Conservation (phyloP, 2,113 vertebrate genomes). For the Emberiza fucata region DNA sequence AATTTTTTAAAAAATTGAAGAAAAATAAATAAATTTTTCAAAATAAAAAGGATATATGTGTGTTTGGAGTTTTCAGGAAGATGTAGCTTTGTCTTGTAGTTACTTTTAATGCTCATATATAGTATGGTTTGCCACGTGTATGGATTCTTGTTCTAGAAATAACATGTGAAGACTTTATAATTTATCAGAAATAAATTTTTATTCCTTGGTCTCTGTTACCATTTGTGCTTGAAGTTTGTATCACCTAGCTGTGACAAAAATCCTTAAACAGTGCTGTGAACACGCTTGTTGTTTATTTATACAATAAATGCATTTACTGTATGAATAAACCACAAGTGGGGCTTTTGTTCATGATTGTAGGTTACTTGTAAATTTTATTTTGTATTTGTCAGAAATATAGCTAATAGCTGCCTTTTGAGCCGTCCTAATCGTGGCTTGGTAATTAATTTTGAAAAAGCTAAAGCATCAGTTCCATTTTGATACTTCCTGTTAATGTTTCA, state of each 20-base stretch:
- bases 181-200: background rate
- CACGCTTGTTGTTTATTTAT: background rate
- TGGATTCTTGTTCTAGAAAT: background rate
- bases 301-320: background rate
- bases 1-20: background rate
- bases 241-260: background rate
- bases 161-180: background rate
- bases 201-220: background rate
- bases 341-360: background rate
- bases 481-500: background rate
- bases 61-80: background rate
- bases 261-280: background rate
- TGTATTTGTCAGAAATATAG: background rate
- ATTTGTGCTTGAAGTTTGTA: background rate
- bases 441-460: background rate
- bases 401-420: background rate
- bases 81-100: background rate
- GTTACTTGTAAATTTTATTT: background rate
- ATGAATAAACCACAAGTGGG: background rate
- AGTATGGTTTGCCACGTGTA: fast-evolving
- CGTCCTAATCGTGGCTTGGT: background rate
- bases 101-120: background rate
- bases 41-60: fast-evolving
- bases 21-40: background rate
- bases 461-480: background rate